Evolutionary conservation across 2,888 invertebrate species (phyloP).

Genomic region (Pharmacophagus antenor): DNA sequence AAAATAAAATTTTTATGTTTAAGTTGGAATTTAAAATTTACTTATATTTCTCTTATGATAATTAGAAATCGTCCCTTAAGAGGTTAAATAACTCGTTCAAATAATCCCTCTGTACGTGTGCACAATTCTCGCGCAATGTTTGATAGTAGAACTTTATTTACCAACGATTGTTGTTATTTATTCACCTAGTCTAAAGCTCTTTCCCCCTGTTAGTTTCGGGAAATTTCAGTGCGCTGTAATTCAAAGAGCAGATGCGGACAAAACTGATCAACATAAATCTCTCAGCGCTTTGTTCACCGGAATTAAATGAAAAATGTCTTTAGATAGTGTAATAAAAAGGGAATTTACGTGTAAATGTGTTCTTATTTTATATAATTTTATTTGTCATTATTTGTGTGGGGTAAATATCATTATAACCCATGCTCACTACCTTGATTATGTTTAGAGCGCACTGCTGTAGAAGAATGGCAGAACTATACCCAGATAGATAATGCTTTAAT

Average conservation of each 20-base stretch:
- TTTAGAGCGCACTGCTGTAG: no score
- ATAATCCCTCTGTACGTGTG: constrained; percentile 6
- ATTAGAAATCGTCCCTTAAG: no score
- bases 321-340: background rate
- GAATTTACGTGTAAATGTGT: background rate
- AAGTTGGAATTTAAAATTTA: no score
- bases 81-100: background rate
- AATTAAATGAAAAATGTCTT: constrained; percentile 10
- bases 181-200: constrained; percentile 20
- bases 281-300: constrained; percentile 1
- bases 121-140: background rate
- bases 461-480: no score
- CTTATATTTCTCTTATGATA: no score
- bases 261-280: constrained; percentile 15
- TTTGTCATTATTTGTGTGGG: no score
- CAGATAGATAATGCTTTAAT: no score
- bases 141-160: constrained; percentile 21
- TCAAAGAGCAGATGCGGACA: constrained; percentile 3
- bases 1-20: no score
- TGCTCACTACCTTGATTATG: no score
- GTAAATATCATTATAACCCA: no score
- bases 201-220: constrained; percentile 11
- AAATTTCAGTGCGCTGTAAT: constrained; percentile 14
- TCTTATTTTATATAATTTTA: no score
- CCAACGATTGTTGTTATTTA: constrained; percentile 15